Percentiles rank a stretch among this genome's conserved stretches.
Conservation (phyloP, 2,888 invertebrate species). For the Aethes cnicana region DNA sequence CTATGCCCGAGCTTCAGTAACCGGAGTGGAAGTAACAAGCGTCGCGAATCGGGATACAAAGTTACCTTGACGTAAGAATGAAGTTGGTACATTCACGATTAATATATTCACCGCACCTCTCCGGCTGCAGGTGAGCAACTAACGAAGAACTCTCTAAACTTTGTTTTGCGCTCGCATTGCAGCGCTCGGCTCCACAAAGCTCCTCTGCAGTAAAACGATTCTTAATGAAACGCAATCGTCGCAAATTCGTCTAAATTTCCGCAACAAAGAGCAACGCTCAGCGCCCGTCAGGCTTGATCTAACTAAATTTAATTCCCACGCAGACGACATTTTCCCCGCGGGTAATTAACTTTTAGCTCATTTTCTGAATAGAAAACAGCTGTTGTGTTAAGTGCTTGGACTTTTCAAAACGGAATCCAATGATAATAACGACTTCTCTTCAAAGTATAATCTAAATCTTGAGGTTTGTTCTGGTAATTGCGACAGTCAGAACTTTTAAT, state of each 20-base stretch:
- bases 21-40: constrained; percentile 4
- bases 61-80: constrained; percentile 28
- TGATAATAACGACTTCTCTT: neutral
- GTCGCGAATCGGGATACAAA: constrained; percentile 21
- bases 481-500: neutral
- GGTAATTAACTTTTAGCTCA: constrained; percentile 16
- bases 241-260: constrained; percentile 76
- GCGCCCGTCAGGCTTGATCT: constrained; percentile 21
- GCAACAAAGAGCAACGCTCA: constrained; percentile 63
- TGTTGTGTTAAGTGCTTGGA: neutral
- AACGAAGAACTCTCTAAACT: constrained; percentile 73
- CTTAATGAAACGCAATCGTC: constrained; percentile 76
- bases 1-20: neutral
- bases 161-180: constrained; percentile 63
- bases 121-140: constrained; percentile 68
- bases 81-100: constrained; percentile 43
- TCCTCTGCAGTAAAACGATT: constrained; percentile 69
- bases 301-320: constrained; percentile 16
- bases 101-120: constrained; percentile 43
- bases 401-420: neutral
- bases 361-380: constrained; percentile 4
- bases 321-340: constrained; percentile 9
- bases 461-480: neutral
- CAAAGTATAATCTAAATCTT: neutral
- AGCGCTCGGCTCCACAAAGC: constrained; percentile 66